A percentile compares a stretch with the other conserved stretches of the same genome.
Evolutionary conservation across 2,888 invertebrate genomes (phyloP).

Genomic region (Opisthograptis luteolata): DNA sequence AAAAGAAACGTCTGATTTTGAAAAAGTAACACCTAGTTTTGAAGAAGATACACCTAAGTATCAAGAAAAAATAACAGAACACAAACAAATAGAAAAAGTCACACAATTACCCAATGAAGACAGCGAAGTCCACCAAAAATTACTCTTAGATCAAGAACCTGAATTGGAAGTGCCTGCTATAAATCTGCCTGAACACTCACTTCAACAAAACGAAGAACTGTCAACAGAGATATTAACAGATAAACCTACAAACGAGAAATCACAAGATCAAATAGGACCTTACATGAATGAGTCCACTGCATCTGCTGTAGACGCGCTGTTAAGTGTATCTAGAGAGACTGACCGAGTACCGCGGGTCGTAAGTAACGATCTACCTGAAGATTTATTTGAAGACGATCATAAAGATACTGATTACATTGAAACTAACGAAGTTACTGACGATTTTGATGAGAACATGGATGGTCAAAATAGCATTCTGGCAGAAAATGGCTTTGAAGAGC

Average conservation of each 20-base stretch:
- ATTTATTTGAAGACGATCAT: conserved; percentile 76
- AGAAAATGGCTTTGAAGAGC: conserved; percentile 19
- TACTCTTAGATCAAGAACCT: conserved; percentile 2
- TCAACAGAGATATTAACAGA: conserved; percentile 11
- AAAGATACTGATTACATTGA: conserved; percentile 34
- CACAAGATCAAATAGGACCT: conserved; percentile 45
- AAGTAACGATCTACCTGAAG: conserved; percentile 74
- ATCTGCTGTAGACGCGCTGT: conserved; percentile 75
- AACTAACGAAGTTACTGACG: conserved; percentile 3
- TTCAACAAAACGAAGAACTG: conserved; percentile 25
- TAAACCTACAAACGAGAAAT: conserved; percentile 31
- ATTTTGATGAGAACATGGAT: conserved; percentile 4
- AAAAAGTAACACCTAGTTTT: neutral
- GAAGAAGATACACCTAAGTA: neutral
- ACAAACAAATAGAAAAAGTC: neutral
- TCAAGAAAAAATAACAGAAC: neutral
- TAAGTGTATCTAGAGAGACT: conserved; percentile 73
- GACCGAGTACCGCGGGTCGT: conserved; percentile 72
- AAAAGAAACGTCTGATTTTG: neutral
- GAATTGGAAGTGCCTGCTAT: conserved; percentile 23
- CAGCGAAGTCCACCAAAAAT: conserved; percentile 3
- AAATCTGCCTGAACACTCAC: conserved; percentile 34
- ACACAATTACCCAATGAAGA: conserved; percentile 3
- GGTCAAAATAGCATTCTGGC: neutral
- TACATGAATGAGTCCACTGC: conserved; percentile 74